Percentiles rank a stretch among this genome's conserved stretches.
phyloP scores from a whole-genome alignment of 2,797 vertebrate genomes.

The Lepilemur septentrionalis region DNA sequence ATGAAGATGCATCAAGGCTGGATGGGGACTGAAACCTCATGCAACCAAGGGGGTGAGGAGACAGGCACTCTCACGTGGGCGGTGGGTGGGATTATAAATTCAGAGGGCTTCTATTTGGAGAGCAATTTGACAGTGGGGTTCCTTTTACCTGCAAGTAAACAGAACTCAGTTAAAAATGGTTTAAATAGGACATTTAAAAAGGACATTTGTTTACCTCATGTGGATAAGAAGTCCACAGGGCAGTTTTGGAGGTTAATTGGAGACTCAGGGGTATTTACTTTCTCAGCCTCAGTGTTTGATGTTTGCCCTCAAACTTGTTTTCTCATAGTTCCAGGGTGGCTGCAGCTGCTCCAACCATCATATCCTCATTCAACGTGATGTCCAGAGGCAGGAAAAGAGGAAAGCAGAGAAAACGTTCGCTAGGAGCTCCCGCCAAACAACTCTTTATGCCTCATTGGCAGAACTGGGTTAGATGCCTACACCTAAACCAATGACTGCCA shows the following conservation, averaged over 20 bases:
- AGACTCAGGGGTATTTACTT: not conserved
- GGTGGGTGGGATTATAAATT: not conserved
- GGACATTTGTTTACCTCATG: not conserved
- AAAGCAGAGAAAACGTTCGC: not conserved
- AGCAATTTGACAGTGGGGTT: not conserved
- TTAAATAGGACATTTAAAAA: not conserved
- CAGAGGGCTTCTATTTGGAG: not conserved
- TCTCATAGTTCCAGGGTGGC: not conserved
- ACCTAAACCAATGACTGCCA: not conserved
- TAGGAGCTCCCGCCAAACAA: not conserved
- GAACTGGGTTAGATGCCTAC: not conserved
- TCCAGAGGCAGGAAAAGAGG: not conserved
- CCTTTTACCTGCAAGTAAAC: not conserved
- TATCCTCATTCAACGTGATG: not conserved
- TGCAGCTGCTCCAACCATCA: not conserved
- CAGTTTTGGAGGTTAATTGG: not conserved
- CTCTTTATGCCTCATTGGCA: not conserved
- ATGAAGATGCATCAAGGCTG: not conserved
- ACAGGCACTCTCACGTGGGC: rapidly evolving
- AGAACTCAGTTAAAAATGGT: not conserved
- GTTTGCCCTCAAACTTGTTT: not conserved
- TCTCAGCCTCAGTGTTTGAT: not conserved
- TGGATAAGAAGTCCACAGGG: not conserved
- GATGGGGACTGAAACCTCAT: not conserved
- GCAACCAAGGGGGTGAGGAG: not conserved